Evolutionary conservation across 2,113 vertebrate species (phyloP).

Genomic region (Dicrurus megarhynchus): DNA sequence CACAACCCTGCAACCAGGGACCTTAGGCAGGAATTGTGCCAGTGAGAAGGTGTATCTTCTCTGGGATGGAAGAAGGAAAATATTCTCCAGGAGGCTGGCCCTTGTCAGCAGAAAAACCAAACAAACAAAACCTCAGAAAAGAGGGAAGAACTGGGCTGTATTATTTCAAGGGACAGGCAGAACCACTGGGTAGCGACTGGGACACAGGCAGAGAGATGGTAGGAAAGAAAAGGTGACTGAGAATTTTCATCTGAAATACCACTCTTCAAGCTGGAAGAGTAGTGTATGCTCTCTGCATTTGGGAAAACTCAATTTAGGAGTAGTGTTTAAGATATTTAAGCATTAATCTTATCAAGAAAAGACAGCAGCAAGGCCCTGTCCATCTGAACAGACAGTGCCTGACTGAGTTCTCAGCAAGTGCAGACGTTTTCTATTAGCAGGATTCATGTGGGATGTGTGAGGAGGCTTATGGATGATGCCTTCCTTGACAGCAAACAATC

Average conservation of each 20-base stretch:
- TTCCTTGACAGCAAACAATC: not conserved
- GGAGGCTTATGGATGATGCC: not conserved
- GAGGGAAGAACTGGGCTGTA: not conserved
- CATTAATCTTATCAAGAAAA: not conserved
- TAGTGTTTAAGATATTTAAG: not conserved
- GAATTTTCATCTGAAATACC: not conserved
- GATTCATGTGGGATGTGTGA: not conserved
- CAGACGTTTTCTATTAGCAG: not conserved
- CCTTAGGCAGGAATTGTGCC: not conserved
- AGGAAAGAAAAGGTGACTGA: not conserved
- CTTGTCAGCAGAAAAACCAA: not conserved
- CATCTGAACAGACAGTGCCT: not conserved
- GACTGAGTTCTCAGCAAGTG: not conserved
- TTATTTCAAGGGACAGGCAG: not conserved
- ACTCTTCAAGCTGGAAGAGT: not conserved
- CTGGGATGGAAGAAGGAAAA: not conserved
- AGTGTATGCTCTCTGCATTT: not conserved
- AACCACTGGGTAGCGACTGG: not conserved
- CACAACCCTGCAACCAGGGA: not conserved
- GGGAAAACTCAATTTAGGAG: not conserved
- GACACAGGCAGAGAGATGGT: not conserved
- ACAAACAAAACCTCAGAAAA: not conserved
- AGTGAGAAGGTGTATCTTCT: not conserved
- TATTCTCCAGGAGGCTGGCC: not conserved
- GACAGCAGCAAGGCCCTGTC: not conserved